These are phyloP conservation scores for Platichthys stellatus DNA, from an alignment of 2,113 vertebrate species.

Conservation along the genomic window DNA sequence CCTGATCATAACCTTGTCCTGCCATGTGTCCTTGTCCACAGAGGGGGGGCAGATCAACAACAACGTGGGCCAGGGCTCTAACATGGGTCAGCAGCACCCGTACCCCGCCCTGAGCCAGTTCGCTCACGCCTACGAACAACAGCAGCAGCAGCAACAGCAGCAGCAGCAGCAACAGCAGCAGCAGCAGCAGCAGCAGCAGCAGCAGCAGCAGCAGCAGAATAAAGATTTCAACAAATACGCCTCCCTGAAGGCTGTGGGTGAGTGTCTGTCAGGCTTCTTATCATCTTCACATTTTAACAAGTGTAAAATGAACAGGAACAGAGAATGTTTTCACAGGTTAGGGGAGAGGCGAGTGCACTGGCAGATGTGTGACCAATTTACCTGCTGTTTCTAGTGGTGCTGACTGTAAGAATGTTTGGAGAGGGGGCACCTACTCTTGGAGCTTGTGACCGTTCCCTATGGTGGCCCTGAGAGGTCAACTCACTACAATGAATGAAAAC, in stretches of 20 bases:
- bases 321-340: background rate
- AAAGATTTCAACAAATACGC: constrained; percentile 98
- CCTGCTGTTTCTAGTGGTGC: background rate
- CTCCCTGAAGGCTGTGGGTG: constrained; percentile 96
- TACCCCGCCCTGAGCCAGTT: constrained; percentile 93
- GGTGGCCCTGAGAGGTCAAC: no score
- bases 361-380: background rate
- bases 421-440: background rate
- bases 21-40: constrained; percentile 71
- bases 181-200: constrained; percentile 83
- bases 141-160: constrained; percentile 86
- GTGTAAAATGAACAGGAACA: background rate
- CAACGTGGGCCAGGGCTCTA: constrained; percentile 85
- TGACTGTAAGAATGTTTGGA: background rate
- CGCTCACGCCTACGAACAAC: constrained; percentile 94
- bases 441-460: no score
- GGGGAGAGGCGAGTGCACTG: background rate
- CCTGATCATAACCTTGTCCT: constrained; percentile 30
- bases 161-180: constrained; percentile 84
- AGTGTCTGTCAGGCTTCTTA: constrained; percentile 69
- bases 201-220: constrained; percentile 78
- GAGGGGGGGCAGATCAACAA: constrained; percentile 94
- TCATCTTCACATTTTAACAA: constrained; percentile 7
- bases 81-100: constrained; percentile 91
- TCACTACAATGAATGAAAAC: no score